Evolutionary conservation across 35 echinoderm and acorn worm species (phyloP), one percentile per base, ranked within the genome.

Genomic region (Ophioderma brevispina): DNA sequence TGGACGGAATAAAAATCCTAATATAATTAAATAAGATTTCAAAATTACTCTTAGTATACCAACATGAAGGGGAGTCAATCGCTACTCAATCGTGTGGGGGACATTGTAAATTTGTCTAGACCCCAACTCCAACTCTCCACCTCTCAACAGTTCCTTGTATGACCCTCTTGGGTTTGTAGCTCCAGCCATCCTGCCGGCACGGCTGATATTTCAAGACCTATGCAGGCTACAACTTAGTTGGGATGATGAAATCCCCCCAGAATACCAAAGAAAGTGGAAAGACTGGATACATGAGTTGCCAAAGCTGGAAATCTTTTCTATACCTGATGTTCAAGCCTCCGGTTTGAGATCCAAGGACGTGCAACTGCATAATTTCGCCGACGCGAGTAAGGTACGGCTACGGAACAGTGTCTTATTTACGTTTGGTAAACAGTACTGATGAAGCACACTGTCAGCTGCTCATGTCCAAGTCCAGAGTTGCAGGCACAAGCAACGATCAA

Each of bases 321-420:
- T 21, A 37, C 83, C 31, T 85, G 93, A 87, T 94, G 93, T 82
- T 63, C 78, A 81, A 90, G 38, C 87, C 88, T 81, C 37, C 35
- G 8, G 77, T 87, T 94, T 36, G 87, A 64, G 10, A 23, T 32
- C 4, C 89, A 18, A 41, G 40, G 38, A 49, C 41, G 38, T 79
- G 36, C 87, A 94, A 35, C 87, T 90, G 31, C 92, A 94, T 31
- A 80, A 94, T 76, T 94, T 94, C 36, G 89, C 92, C 13, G 87
- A 94, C 78, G 92, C 87, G 1, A 90, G 80, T 42, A 90, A 36
- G 33, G 46, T 14, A n/a, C 18, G 92, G 87, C 33, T 94, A 90
- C 80, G 92, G 92, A 0, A 33, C 34, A 36, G 82, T 79, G 0
- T 90, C 87, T 40, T 94, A 94, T 76, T 52, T 94, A 35, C 81